Conservation (phyloP, 2,888 invertebrate species). For the Melanostoma scalare region DNA sequence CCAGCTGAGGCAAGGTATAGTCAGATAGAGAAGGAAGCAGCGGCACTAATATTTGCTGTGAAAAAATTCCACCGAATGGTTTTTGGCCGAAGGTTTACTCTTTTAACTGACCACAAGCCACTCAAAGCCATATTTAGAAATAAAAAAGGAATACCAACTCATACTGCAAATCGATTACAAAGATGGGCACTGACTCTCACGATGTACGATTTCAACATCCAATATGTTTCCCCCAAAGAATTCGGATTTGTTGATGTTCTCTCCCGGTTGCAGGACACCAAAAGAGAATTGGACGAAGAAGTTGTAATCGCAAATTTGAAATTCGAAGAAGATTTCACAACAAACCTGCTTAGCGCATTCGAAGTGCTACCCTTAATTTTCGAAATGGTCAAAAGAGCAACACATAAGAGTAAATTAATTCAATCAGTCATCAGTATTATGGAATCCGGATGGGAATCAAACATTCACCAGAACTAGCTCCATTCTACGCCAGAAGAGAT, state of each 20-base stretch:
- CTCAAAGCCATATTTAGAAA: no score
- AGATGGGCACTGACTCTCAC: no score
- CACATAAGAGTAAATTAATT: background rate
- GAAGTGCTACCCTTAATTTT: background rate
- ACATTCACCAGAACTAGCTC: background rate
- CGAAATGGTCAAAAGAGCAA: slow-evolving; percentile 7
- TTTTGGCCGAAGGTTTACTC: background rate
- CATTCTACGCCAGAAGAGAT: slow-evolving; percentile 1
- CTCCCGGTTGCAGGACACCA: background rate
- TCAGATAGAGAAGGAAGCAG: slow-evolving; percentile 66
- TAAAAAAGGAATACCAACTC: no score
- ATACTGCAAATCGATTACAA: no score
- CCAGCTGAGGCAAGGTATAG: slow-evolving; percentile 76
- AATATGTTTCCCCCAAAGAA: no score
- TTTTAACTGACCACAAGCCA: no score
- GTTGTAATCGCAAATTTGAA: background rate
- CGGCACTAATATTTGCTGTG: background rate
- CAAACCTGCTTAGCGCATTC: background rate
- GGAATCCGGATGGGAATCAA: slow-evolving; percentile 1
- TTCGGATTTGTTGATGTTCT: background rate
- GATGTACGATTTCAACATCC: no score
- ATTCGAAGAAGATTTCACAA: slow-evolving; percentile 20
- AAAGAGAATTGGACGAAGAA: background rate
- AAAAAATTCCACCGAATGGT: no score
- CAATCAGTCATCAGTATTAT: background rate